Evolutionary conservation across 2,113 vertebrate species (phyloP).

Genomic region (Orycteropus afer): DNA sequence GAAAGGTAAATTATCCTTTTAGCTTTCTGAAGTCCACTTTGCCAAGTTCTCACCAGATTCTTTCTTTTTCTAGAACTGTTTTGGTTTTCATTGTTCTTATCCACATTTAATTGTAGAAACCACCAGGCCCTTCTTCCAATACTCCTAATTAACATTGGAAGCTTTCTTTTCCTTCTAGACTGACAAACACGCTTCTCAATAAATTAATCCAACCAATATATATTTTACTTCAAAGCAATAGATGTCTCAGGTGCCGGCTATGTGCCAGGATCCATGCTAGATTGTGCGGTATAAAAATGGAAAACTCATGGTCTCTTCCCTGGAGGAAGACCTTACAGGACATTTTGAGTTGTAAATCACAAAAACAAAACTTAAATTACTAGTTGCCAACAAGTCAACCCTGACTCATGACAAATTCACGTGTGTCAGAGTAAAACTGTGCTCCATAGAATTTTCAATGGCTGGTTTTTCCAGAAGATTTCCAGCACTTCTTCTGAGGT

Average conservation of each 20-base stretch:
- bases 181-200: neutral
- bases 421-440: neutral
- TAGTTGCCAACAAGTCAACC: neutral
- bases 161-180: constrained; percentile 43
- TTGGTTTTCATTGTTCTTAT: neutral
- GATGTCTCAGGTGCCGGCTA: neutral
- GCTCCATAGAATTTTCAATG: neutral
- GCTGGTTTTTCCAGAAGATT: too few relatives aligned
- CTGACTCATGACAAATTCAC: neutral
- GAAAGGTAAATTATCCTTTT: neutral
- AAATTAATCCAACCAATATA: constrained; percentile 18
- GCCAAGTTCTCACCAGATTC: neutral
- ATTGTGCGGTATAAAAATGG: neutral
- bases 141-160: neutral
- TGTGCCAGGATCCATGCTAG: neutral
- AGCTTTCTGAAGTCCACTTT: neutral
- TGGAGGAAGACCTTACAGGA: constrained; percentile 4
- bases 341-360: neutral
- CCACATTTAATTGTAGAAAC: constrained; percentile 3
- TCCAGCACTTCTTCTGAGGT: neutral
- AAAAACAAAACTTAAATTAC: constrained; percentile 19
- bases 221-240: constrained; percentile 33
- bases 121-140: neutral
- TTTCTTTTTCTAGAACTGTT: constrained; percentile 24
- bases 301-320: neutral